Conservation (phyloP, 2,113 vertebrate genomes). For the Fulmarus glacialis region DNA sequence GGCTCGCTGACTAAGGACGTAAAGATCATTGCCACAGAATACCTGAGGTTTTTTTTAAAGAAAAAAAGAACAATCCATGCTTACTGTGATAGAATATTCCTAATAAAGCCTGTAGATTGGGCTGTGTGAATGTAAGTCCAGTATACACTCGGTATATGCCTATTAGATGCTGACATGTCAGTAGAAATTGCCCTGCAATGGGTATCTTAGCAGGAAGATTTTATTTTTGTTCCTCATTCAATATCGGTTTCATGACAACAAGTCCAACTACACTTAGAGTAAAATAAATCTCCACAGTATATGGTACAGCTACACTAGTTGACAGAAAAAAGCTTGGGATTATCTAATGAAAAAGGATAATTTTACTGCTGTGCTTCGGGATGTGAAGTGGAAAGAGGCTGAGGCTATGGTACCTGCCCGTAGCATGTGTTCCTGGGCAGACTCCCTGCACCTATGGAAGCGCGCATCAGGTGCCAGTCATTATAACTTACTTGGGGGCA, state of each 20-base stretch:
- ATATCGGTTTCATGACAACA: not conserved
- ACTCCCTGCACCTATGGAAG: not conserved
- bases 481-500: not conserved
- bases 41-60: not conserved
- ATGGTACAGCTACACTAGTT: not conserved
- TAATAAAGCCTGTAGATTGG: not conserved
- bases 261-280: not conserved
- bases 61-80: not conserved
- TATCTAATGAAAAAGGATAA: not conserved
- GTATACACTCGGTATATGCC: rapidly evolving
- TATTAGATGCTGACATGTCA: not conserved
- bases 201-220: not conserved
- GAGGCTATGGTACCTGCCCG: not conserved
- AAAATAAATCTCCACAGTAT: not conserved
- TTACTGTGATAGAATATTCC: not conserved
- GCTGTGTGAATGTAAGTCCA: not conserved
- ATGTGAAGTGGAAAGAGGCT: not conserved
- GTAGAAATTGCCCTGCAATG: not conserved
- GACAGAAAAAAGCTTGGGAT: not conserved
- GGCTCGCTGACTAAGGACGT: not conserved
- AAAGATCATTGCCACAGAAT: not conserved
- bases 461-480: not conserved
- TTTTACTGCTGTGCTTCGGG: not conserved
- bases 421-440: not conserved
- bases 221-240: not conserved